phyloP scores from a whole-genome alignment of 2,113 vertebrate genomes.

The Scolopax mira region DNA sequence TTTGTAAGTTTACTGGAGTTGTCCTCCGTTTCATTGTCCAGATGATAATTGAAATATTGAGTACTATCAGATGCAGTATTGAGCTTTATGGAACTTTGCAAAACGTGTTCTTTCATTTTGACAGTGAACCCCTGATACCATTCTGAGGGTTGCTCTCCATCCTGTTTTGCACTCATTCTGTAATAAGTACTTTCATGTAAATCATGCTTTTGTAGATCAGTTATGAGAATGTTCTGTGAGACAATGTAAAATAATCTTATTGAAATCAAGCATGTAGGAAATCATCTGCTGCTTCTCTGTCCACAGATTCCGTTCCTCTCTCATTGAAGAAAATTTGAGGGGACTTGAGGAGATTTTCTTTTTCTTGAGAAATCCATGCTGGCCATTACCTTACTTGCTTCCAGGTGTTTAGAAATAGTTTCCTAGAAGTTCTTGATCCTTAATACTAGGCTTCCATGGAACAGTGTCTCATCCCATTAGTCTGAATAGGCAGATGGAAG shows the following conservation, averaged over 20 bases:
- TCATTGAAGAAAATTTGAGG: neutral
- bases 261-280: neutral
- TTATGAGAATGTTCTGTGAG: neutral
- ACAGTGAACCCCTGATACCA: neutral
- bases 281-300: neutral
- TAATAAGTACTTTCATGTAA: neutral
- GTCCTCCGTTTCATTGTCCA: neutral
- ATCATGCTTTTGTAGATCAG: neutral
- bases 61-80: neutral
- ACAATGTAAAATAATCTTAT: neutral
- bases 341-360: neutral
- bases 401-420: neutral
- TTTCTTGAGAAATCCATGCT: neutral
- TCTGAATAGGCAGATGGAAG: neutral
- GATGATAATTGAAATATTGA: neutral
- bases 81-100: neutral
- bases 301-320: neutral
- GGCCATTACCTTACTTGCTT: neutral
- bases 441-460: neutral
- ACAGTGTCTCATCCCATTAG: neutral
- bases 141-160: neutral
- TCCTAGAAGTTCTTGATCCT: neutral
- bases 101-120: neutral
- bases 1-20: neutral
- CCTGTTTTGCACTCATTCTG: neutral